Base-by-base conservation (phyloP, 2,113 vertebrate genomes). In the Thamnaconus septentrionalis region DNA sequence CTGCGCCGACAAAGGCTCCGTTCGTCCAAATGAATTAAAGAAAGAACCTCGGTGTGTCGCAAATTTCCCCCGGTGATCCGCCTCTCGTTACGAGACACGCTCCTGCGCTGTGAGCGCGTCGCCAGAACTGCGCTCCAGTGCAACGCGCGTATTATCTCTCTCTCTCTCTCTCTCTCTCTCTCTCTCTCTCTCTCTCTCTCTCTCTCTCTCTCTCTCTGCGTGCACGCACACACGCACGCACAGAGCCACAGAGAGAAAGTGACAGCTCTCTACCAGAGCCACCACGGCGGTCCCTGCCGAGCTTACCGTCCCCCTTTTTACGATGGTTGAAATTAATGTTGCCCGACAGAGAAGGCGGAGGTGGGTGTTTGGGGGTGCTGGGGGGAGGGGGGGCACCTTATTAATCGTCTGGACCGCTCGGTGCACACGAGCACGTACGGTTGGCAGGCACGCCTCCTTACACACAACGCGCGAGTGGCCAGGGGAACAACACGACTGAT, bases 71-170 rank as follows among this genome's bases (percentile, higher is more conserved):
- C 18, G 18, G 65, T 18, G 8, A 50, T n/a, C 5, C 18, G 40
- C 18, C 18, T 31, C 18, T 31, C 2, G 18, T 31, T 31, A 31
- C 18, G 18, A 31, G 18, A 31, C 18, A 31, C 18, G 18, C 18
- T 31, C 18, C 18, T 31, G 18, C 18, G 18, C 18, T 31, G 75
- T 69, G 68, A 81, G 66, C 11, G 86, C 82, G 82, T 86, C 81
- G 80, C 78, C 65, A 71, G 58, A 60, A 68, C 53, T 83, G 80
- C 70, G 78, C 82, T 82, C 75, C 51, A 31, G 83, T 76, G 69
- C 44, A 63, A 82, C 78, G 75, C 71, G 78, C 75, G 81, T 75
- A 68, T 89, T 84, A 88, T 83, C 87, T n/a, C 18, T 31, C 18
- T 31, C 18, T 31, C 18, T 31, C 18, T 31, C 18, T 31, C 18